Evolutionary conservation across 92 coral and sea anemone genomes (phyloP).

Genomic region (Scolanthus callimorphus): DNA sequence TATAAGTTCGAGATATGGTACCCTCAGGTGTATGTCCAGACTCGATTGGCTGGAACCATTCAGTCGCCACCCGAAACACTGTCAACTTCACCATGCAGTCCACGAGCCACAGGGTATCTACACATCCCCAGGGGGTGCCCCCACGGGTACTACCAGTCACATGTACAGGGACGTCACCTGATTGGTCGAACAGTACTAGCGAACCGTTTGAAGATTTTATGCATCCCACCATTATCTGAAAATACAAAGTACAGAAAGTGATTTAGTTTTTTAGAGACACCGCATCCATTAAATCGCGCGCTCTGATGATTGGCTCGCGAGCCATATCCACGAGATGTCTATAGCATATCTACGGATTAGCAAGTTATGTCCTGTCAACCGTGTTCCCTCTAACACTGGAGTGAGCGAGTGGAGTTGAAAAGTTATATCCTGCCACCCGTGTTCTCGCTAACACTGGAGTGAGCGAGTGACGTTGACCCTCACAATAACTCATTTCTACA

Average conservation of each 20-base stretch:
- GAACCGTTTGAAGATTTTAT: slow-evolving; percentile 21
- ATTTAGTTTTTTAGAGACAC: neutral
- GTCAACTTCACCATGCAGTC: slow-evolving; percentile 50
- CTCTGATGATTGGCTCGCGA: no score
- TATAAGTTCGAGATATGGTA: slow-evolving; percentile 23
- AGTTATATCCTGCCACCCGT: no score
- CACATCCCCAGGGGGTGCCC: neutral
- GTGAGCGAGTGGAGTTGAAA: no score
- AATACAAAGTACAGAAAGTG: no score
- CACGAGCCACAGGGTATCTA: slow-evolving; percentile 36
- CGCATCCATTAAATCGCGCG: no score
- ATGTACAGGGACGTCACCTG: slow-evolving; percentile 40
- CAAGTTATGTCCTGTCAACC: no score
- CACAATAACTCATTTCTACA: no score
- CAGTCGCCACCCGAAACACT: slow-evolving; percentile 53
- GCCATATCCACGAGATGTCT: no score
- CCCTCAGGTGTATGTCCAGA: slow-evolving; percentile 5
- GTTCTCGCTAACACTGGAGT: no score
- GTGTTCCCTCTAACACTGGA: no score
- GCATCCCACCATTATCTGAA: neutral
- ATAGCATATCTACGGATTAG: no score
- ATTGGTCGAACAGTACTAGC: slow-evolving; percentile 57
- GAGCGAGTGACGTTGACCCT: no score
- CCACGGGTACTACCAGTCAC: neutral
- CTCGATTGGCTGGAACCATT: slow-evolving; percentile 25